A percentile compares a stretch with the other conserved stretches of the same genome.
phyloP scores from a whole-genome alignment of 2,113 vertebrate genomes.

The Loxodonta africana region DNA sequence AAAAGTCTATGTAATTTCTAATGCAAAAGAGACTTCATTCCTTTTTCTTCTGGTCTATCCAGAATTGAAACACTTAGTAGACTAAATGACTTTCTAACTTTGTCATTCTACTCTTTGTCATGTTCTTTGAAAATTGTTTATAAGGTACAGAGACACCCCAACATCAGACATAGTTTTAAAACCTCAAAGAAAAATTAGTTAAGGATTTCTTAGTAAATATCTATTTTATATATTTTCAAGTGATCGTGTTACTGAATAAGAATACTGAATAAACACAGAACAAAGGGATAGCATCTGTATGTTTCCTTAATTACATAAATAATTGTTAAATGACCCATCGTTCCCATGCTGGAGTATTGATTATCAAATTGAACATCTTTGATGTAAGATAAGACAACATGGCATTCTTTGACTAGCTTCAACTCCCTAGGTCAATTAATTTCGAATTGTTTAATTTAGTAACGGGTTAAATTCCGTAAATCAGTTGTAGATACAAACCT shows the following conservation, averaged over 20 bases:
- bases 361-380: slow-evolving; percentile 43
- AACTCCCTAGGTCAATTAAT: slow-evolving; percentile 23
- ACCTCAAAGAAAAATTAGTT: neutral
- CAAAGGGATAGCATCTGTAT: neutral
- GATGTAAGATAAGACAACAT: neutral
- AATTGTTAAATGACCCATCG: neutral
- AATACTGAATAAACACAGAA: neutral
- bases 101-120: neutral
- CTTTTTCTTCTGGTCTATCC: neutral
- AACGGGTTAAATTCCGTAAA: slow-evolving; percentile 40
- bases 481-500: neutral
- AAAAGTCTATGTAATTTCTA: neutral
- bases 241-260: neutral
- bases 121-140: slow-evolving; percentile 7
- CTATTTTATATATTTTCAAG: slow-evolving; percentile 6
- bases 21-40: neutral
- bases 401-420: neutral
- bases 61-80: slow-evolving; percentile 27
- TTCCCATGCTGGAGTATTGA: neutral
- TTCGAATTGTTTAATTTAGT: slow-evolving; percentile 51
- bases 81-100: slow-evolving; percentile 11
- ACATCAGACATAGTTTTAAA: neutral
- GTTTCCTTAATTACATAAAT: neutral
- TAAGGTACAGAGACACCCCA: neutral
- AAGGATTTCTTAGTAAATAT: neutral